Evolutionary conservation across 2,888 invertebrate genomes (phyloP).

Genomic region (Periphyllus acericola): DNA sequence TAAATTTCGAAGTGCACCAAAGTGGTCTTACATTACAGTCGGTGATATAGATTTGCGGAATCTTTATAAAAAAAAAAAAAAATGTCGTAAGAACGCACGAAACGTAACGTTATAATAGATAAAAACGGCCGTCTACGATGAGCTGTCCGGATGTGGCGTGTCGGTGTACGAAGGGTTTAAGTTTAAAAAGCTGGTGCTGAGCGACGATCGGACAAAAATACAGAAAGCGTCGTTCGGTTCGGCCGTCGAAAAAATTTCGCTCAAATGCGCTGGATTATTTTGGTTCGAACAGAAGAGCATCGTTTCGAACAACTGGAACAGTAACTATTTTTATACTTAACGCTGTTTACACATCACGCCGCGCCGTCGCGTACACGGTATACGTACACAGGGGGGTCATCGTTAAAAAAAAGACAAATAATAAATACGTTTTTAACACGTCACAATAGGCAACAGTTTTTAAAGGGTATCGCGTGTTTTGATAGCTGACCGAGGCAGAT

Average conservation of each 20-base stretch:
- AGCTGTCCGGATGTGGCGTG: not conserved
- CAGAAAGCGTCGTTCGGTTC: not conserved
- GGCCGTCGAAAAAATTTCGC: not conserved
- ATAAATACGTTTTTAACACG: not conserved
- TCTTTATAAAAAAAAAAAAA: not conserved
- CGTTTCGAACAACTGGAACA: not conserved
- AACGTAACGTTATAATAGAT: not conserved
- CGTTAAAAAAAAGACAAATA: too few relatives aligned
- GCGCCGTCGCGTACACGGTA: too few relatives aligned
- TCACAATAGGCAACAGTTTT: not conserved
- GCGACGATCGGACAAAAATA: not conserved
- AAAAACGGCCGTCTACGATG: not conserved
- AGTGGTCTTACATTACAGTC: too few relatives aligned
- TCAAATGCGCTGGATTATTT: slow-evolving; percentile 39
- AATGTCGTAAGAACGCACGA: not conserved
- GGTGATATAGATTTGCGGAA: too few relatives aligned
- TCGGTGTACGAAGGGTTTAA: not conserved
- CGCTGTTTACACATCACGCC: too few relatives aligned
- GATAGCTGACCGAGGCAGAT: not conserved
- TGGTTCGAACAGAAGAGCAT: slow-evolving; percentile 35
- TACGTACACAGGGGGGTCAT: too few relatives aligned
- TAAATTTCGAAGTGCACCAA: too few relatives aligned
- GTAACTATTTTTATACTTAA: slow-evolving; percentile 28
- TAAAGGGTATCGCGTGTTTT: not conserved
- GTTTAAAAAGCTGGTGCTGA: slow-evolving; percentile 7